Conservation (phyloP, 92 coral and sea anemone species). For the Phenganax subtilis region DNA sequence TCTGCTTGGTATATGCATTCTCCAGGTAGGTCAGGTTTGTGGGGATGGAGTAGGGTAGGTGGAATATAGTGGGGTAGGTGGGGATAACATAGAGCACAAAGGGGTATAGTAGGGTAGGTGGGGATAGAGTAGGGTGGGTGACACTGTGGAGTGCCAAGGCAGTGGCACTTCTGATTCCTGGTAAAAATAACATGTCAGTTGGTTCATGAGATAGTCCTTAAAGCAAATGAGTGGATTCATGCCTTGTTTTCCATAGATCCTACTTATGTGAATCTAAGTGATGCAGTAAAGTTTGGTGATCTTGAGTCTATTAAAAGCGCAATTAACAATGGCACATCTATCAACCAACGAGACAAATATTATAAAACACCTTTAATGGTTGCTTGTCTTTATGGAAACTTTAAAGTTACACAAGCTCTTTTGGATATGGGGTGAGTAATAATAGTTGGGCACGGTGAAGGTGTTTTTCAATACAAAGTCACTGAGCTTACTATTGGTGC, state of each 20-base stretch:
- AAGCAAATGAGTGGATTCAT: not conserved
- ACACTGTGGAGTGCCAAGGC: no score
- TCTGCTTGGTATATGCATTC: conserved; percentile 94
- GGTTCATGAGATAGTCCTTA: not conserved
- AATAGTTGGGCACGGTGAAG: not conserved
- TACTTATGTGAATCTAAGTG: conserved; percentile 75
- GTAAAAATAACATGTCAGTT: no score
- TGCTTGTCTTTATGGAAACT: conserved; percentile 85
- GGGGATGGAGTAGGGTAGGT: not conserved
- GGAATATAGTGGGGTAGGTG: not conserved
- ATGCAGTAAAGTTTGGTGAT: conserved; percentile 87
- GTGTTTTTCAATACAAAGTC: no score
- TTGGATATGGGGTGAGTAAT: conserved; percentile 76
- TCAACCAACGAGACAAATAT: conserved; percentile 89
- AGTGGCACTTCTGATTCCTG: no score
- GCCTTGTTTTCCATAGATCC: conserved; percentile 48
- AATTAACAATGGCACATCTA: conserved; percentile 65
- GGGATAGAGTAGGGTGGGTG: no score
- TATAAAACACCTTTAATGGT: conserved; percentile 98
- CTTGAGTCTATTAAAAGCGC: conserved; percentile 78
- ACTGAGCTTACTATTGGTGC: no score
- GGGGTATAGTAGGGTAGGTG: not conserved
- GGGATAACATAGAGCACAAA: not conserved
- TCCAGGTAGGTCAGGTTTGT: conserved; percentile 60
- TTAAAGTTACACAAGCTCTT: conserved; percentile 61